These are phyloP conservation scores for Alosa sapidissima DNA, from an alignment of 2,797 vertebrate species.

Conservation along the genomic window DNA sequence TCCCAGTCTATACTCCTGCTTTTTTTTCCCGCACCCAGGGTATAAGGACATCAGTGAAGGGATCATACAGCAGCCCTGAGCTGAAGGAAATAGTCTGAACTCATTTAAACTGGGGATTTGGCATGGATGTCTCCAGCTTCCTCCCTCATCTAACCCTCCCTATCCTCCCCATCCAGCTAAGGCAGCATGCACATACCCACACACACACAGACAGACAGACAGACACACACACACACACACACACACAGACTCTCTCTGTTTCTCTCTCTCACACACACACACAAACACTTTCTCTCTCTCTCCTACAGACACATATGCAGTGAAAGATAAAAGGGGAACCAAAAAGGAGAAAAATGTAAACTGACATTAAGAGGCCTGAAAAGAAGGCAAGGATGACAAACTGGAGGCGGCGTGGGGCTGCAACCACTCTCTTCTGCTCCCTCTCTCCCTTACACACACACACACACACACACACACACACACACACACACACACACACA, in stretches of 20 bases:
- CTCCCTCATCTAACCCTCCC: slow-evolving; percentile 27
- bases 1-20: not conserved
- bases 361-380: slow-evolving; percentile 16
- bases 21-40: not conserved
- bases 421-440: not conserved
- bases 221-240: not conserved
- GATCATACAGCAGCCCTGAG: slow-evolving; percentile 64
- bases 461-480: slow-evolving; percentile 17
- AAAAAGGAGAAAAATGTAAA: slow-evolving; percentile 21
- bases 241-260: not conserved
- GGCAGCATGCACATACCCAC: slow-evolving; percentile 27
- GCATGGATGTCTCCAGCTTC: slow-evolving; percentile 61
- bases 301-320: not conserved
- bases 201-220: slow-evolving; percentile 8
- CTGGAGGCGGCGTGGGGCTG: not conserved
- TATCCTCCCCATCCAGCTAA: not conserved
- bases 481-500: slow-evolving; percentile 18
- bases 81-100: slow-evolving; percentile 59
- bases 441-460: no score
- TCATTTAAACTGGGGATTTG: slow-evolving; percentile 66
- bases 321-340: slow-evolving; percentile 7
- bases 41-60: slow-evolving; percentile 59
- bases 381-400: slow-evolving; percentile 1
- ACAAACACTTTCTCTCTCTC: not conserved
- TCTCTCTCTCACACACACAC: not conserved